These are phyloP conservation scores for Nicator chloris DNA, from an alignment of 2,113 vertebrate genomes.

Conservation along the genomic window DNA sequence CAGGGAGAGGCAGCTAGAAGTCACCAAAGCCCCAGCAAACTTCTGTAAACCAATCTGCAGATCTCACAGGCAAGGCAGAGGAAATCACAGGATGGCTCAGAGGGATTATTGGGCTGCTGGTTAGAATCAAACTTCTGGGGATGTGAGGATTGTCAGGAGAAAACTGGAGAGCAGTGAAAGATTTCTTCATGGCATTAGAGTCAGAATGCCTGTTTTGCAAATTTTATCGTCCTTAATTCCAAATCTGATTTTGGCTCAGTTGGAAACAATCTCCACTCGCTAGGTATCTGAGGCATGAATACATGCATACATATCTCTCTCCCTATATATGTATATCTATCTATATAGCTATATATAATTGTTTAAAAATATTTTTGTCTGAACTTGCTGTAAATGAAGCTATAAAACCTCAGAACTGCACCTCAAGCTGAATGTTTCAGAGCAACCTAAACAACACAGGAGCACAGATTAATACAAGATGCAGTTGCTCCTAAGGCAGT, in stretches of 20 bases:
- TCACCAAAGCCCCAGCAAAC: not conserved
- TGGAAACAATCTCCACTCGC: not conserved
- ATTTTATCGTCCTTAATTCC: not conserved
- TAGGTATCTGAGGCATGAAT: not conserved
- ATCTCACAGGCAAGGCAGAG: not conserved
- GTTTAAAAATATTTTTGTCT: not conserved
- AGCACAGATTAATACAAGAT: not conserved
- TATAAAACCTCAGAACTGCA: not conserved
- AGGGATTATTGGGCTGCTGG: not conserved
- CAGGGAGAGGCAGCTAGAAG: no score
- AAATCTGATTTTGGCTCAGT: not conserved
- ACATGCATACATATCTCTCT: no score
- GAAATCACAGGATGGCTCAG: not conserved
- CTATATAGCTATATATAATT: not conserved
- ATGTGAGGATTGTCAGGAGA: not conserved
- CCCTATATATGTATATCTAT: not conserved
- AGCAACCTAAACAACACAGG: not conserved
- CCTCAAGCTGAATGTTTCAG: not conserved
- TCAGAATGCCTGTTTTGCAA: not conserved
- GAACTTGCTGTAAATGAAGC: not conserved
- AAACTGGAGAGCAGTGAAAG: not conserved
- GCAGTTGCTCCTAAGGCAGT: not conserved
- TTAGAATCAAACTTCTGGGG: not conserved
- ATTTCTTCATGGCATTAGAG: conserved; percentile 8
- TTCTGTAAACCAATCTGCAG: not conserved